Evolutionary conservation across 2,797 vertebrate species (phyloP).

Genomic region (Rhinella marina): DNA sequence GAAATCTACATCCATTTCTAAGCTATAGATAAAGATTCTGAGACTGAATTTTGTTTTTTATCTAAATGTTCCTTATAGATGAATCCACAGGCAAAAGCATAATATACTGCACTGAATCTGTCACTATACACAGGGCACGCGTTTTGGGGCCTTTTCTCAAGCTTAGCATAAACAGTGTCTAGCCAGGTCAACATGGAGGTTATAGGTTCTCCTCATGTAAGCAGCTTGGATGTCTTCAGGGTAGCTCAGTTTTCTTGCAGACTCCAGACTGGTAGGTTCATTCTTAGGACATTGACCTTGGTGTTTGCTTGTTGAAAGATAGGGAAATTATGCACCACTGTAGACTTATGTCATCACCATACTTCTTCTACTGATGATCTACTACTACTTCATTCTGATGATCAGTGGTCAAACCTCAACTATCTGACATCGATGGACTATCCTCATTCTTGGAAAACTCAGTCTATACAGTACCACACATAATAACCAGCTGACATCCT

Average conservation of each 20-base stretch:
- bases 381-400: no score
- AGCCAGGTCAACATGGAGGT: not conserved
- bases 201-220: not conserved
- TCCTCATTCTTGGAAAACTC: no score
- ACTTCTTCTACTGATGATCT: no score
- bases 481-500: no score
- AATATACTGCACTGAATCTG: not conserved
- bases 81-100: not conserved
- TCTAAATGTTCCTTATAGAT: not conserved
- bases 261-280: not conserved
- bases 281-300: not conserved
- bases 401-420: no score
- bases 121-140: not conserved
- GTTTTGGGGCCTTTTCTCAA: not conserved
- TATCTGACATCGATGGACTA: no score
- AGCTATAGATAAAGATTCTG: not conserved
- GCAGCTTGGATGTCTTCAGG: not conserved
- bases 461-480: no score
- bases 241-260: not conserved
- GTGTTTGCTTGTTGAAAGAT: not conserved
- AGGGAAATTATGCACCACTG: no score
- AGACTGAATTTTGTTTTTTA: not conserved
- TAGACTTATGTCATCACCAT: no score
- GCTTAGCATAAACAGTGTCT: not conserved
- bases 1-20: not conserved